phyloP scores from a whole-genome alignment of 1,140 invertebrate species.

The Drosophila littoralis region DNA sequence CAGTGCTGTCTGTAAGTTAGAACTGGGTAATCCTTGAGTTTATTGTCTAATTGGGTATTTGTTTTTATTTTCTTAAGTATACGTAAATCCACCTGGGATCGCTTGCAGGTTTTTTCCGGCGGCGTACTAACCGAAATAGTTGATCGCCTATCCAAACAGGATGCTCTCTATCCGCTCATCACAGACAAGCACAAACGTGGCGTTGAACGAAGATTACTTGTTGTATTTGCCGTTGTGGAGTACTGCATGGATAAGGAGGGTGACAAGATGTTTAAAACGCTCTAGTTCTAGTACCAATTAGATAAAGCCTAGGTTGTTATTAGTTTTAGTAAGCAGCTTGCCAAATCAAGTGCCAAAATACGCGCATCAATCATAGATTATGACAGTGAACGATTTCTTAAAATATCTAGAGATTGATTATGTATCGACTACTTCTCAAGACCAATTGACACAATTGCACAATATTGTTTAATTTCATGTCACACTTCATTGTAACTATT shows the following conservation, averaged over 20 bases:
- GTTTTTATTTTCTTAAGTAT: conserved; percentile 86
- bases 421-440: background rate
- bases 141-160: conserved; percentile 84
- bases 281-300: conserved; percentile 44
- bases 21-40: conserved; percentile 30
- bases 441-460: background rate
- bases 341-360: conserved; percentile 18
- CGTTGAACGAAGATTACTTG: conserved; percentile 91
- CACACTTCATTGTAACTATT: conserved; percentile 9
- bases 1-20: conserved; percentile 94
- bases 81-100: conserved; percentile 88
- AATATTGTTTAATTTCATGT: conserved; percentile 10
- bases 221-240: conserved; percentile 90
- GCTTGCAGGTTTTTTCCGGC: conserved; percentile 89
- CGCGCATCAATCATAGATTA: conserved; percentile 1
- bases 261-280: conserved; percentile 84
- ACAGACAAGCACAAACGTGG: conserved; percentile 90
- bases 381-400: conserved; percentile 11
- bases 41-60: background rate
- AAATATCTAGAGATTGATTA: background rate
- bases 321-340: conserved; percentile 41
- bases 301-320: conserved; percentile 38
- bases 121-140: conserved; percentile 87
- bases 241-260: conserved; percentile 88
- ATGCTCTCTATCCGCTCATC: conserved; percentile 87